Base-by-base conservation (phyloP, 2,888 invertebrate species). In the Phengaris alcon region DNA sequence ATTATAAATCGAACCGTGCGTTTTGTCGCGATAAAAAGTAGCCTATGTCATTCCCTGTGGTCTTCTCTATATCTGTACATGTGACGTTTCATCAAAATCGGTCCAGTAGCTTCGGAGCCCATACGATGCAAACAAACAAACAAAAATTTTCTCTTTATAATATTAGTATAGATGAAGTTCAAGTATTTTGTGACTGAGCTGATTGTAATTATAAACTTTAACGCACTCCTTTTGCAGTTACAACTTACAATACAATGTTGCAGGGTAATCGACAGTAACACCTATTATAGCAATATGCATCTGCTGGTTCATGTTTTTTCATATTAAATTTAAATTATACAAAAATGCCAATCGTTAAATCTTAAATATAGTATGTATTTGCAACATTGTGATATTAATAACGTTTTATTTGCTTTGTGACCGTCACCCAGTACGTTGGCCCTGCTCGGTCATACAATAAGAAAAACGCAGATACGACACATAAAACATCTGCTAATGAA, bases 391-490 rank as follows among this genome's bases (percentile, higher is more conserved):
- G 82, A 81, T 82, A 83, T 83, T 86, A 86, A 87, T 86, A 86
- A 84, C 84, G 84, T 86, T 88, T 87, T 86, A 85, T 88, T 87
- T 84, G 82, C 84, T 86, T 85, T 85, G 84, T 84, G 86, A 81
- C 82, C 84, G 83, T 81, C 83, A 82, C 80, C 77, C 81, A 79
- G 87, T 84, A 81, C 86, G 81, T 84, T 85, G 86, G 85, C 81
- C 82, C 81, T 80, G 78, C 76, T 54, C 76, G 76, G 76, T 10
- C 82, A 82, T 78, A 81, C 80, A 81, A 64, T 79, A 82, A 77
- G 57, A 74, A 75, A 68, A 72, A 46, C 51, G 68, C 70, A 78
- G 79, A 77, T 59, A n/a, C 54, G 75, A 44, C 52, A 77, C 57
- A 68, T 68, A 52, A 57, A 52, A 70, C 52, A 54, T 72, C 59